Evolutionary conservation across 2,113 vertebrate genomes (phyloP), one percentile per base, ranked within the genome.

Genomic region (Eonycteris spelaea): DNA sequence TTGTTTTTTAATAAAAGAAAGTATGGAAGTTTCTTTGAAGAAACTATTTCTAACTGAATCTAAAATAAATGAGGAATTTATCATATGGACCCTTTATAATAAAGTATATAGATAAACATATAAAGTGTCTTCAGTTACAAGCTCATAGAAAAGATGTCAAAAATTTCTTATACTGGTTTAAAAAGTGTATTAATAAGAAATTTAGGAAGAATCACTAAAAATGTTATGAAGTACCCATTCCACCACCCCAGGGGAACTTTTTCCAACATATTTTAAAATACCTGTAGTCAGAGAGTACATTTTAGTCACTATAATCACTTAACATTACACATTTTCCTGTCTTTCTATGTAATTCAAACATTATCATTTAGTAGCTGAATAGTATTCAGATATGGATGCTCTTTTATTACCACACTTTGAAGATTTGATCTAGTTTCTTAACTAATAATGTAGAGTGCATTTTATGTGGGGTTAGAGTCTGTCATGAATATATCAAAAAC

Each of bases 281-380:
- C 48, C 21, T 84, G 63, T 28, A 82, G 59, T 82, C 14, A 65
- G 40, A 79, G 21, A 55, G 3, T 74, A 61, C 22, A 73, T 65
- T 55, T 71, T 80, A 91, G 38, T 88, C 88, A 45, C 33, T 65
- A 0, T 87, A 74, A 40, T 92, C 3, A 33, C 53, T 77, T 85
- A 74, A 43, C 38, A 26, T 85, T 83, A 67, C 8, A 48, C 74
- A 30, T 61, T 90, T 93, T 67, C 35, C 43, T 80, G 9, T 84
- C 9, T 95, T 91, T 91, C 53, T 95, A 7, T 35, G 48, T 87
- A 95, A 91, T 84, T 74, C 5, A 68, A 79, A 63, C 59, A 86
- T 94, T 89, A 63, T 63, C 33, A 67, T 73, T 91, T 95, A 87
- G 55, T 88, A 63, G 10, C 78, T 96, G 79, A 96, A 73, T 82